A percentile compares a stretch with the other conserved stretches of the same genome.
These are phyloP conservation scores for Enteromius treurensis DNA, from an alignment of 2,797 vertebrate species.

Conservation along the genomic window DNA sequence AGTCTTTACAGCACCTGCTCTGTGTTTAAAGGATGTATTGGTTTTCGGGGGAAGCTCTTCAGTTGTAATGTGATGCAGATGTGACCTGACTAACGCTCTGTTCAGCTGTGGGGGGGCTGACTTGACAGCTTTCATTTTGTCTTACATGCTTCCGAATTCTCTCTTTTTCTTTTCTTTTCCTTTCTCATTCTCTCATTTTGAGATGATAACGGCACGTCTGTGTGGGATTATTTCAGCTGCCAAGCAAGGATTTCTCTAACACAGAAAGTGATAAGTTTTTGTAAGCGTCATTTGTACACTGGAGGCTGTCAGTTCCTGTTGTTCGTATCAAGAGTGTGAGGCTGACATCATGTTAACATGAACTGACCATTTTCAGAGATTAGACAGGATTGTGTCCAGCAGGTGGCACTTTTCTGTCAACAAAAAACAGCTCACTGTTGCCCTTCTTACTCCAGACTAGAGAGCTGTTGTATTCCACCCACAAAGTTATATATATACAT, in stretches of 20 bases:
- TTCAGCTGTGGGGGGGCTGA: constrained; percentile 11
- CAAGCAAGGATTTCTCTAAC: not conserved
- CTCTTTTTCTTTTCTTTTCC: not conserved
- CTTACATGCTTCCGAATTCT: constrained; percentile 19
- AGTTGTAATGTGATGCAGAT: constrained; percentile 21
- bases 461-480: not conserved
- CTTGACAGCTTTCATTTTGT: constrained; percentile 28
- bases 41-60: constrained; percentile 7
- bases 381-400: constrained; percentile 6
- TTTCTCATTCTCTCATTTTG: not conserved
- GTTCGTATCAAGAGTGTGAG: not conserved
- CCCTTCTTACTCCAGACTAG: not conserved
- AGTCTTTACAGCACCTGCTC: not conserved
- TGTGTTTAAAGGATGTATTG: not conserved
- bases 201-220: constrained; percentile 6
- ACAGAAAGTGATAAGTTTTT: constrained; percentile 30
- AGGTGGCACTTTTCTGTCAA: constrained; percentile 28
- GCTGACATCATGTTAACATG: constrained; percentile 6
- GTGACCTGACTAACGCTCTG: constrained; percentile 10
- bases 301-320: constrained; percentile 13
- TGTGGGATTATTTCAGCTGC: constrained; percentile 23
- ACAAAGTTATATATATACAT: not conserved
- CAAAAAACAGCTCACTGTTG: not conserved
- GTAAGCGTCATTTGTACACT: constrained; percentile 9
- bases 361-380: not conserved